These are phyloP conservation scores for Rostratula benghalensis DNA, from an alignment of 2,113 vertebrate genomes.

Conservation along the genomic window DNA sequence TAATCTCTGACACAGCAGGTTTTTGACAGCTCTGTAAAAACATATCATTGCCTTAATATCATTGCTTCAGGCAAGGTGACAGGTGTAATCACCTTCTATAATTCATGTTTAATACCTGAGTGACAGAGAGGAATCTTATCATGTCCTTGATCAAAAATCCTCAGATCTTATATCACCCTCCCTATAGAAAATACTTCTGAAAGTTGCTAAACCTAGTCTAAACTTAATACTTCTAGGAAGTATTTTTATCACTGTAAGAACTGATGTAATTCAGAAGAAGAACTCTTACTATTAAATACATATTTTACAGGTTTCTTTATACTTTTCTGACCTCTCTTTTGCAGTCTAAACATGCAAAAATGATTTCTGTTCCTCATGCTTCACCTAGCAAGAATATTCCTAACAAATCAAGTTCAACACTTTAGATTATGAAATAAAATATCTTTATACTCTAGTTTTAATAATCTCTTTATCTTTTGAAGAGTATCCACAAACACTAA, in stretches of 20 bases:
- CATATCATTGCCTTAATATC: slow-evolving; percentile 70
- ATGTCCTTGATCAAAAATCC: slow-evolving; percentile 79
- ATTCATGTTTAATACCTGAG: slow-evolving; percentile 88
- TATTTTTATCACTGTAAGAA: slow-evolving; percentile 17
- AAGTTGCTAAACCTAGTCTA: slow-evolving; percentile 28
- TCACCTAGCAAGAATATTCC: slow-evolving; percentile 3
- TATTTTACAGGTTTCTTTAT: neutral
- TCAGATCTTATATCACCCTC: slow-evolving; percentile 40
- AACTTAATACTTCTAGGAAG: neutral
- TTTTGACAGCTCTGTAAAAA: slow-evolving; percentile 83
- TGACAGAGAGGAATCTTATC: slow-evolving; percentile 69
- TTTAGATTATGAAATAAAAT: neutral
- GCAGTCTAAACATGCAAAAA: neutral
- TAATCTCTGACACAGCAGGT: slow-evolving; percentile 85
- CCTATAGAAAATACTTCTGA: slow-evolving; percentile 36
- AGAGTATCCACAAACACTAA: neutral
- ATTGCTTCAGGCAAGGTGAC: slow-evolving; percentile 90
- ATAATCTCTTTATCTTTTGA: neutral
- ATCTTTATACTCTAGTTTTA: neutral
- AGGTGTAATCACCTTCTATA: slow-evolving; percentile 83
- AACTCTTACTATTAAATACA: neutral
- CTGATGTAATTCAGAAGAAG: slow-evolving; percentile 8
- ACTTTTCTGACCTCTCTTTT: neutral
- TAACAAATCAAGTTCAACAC: neutral
- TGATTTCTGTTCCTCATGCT: neutral